A percentile compares a stretch with the other conserved stretches of the same genome.
These are phyloP conservation scores for Epizoanthus fatuus DNA, from an alignment of 92 coral and sea anemone species.

Conservation along the genomic window DNA sequence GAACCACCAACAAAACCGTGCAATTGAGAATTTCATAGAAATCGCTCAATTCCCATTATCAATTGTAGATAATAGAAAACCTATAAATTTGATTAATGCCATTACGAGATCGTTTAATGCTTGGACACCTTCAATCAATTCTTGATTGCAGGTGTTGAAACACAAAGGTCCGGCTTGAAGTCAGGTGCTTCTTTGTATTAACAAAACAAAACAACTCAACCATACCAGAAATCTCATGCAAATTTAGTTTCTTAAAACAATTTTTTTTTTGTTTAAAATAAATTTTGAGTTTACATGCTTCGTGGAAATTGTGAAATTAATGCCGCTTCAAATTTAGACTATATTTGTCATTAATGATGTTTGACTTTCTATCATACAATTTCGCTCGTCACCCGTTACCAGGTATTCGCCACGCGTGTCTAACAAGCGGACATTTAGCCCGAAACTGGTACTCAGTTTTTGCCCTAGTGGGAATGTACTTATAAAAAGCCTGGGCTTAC, in stretches of 20 bases:
- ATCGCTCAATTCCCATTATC: not conserved
- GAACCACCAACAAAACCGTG: not conserved
- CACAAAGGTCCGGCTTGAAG: not conserved
- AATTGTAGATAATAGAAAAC: not conserved
- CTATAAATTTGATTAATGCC: not conserved
- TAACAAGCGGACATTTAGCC: not conserved
- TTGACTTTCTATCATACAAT: not conserved
- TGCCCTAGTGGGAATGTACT: no score
- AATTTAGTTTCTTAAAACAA: not conserved
- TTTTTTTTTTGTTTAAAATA: not conserved
- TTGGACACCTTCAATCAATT: not conserved
- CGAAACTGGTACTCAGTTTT: no score
- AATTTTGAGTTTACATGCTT: no score
- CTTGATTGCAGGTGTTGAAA: not conserved
- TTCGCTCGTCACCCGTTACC: conserved; percentile 3
- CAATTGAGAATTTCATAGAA: not conserved
- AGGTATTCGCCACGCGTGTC: conserved; percentile 1
- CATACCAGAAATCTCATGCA: not conserved
- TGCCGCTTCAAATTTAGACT: no score
- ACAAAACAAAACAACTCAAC: not conserved
- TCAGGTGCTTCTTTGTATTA: not conserved
- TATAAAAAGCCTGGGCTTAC: no score
- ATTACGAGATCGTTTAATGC: conserved; percentile 13
- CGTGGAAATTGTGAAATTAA: no score
- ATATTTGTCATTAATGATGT: not conserved